These are phyloP conservation scores for Stichopus chloronotus DNA, from an alignment of 35 echinoderm and acorn worm genomes.

Conservation along the genomic window DNA sequence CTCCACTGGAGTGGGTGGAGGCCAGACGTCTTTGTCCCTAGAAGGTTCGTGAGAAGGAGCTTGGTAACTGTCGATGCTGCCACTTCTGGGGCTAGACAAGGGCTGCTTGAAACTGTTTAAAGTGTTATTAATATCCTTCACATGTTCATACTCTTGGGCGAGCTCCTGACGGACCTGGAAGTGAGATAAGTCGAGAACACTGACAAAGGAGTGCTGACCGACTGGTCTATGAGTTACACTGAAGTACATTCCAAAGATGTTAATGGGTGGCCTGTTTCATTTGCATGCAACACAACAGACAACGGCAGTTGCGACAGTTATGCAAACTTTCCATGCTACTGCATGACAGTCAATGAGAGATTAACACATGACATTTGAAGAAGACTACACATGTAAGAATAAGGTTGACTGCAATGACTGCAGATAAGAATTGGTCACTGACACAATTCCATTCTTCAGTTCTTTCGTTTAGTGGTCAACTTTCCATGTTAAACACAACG, in stretches of 20 bases:
- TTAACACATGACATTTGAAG: too few relatives aligned
- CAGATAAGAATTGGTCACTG: too few relatives aligned
- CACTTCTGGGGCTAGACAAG: slow-evolving; percentile 19
- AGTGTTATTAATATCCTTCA: slow-evolving; percentile 89
- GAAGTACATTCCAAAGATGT: too few relatives aligned
- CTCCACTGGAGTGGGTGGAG: slow-evolving; percentile 96
- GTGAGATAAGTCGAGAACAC: neutral
- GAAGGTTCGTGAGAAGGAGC: slow-evolving; percentile 55
- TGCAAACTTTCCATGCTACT: too few relatives aligned
- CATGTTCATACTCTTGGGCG: slow-evolving; percentile 90
- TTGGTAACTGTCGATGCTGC: slow-evolving; percentile 37
- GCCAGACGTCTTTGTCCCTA: slow-evolving; percentile 97
- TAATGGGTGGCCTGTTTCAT: neutral
- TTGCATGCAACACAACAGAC: neutral
- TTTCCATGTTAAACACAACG: too few relatives aligned
- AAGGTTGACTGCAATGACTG: too few relatives aligned
- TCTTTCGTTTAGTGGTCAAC: too few relatives aligned
- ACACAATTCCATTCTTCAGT: too few relatives aligned
- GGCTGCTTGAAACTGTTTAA: slow-evolving; percentile 82
- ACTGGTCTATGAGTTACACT: too few relatives aligned
- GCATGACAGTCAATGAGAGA: too few relatives aligned
- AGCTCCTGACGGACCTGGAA: slow-evolving; percentile 87
- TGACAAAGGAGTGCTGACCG: neutral
- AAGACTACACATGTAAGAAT: too few relatives aligned
- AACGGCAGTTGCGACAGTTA: too few relatives aligned